These are phyloP conservation scores for Chaetodon trifasciatus DNA, from an alignment of 2,797 vertebrate genomes.

Conservation along the genomic window DNA sequence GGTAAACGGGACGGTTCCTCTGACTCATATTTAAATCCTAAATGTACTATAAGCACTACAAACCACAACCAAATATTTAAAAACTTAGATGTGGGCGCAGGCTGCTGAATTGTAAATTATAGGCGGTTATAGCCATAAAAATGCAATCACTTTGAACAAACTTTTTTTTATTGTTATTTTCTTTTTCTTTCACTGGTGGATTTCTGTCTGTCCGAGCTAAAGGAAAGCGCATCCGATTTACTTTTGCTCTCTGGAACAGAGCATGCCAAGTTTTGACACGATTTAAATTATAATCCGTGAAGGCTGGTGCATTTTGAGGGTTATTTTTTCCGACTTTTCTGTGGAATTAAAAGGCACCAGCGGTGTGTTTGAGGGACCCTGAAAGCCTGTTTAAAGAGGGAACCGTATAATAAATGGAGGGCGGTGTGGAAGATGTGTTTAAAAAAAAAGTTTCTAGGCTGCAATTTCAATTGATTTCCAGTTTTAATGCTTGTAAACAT, in stretches of 20 bases:
- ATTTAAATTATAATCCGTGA: constrained; percentile 70
- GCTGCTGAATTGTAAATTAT: constrained; percentile 86
- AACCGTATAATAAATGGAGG: constrained; percentile 53
- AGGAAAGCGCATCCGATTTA: constrained; percentile 53
- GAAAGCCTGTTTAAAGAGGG: constrained; percentile 52
- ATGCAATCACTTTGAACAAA: constrained; percentile 79
- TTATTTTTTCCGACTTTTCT: constrained; percentile 60
- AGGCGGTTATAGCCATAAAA: constrained; percentile 81
- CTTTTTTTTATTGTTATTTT: constrained; percentile 51
- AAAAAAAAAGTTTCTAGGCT: constrained; percentile 75
- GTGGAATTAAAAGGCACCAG: constrained; percentile 66
- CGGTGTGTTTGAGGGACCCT: constrained; percentile 60
- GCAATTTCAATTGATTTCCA: constrained; percentile 82
- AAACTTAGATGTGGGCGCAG: constrained; percentile 67
- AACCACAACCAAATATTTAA: constrained; percentile 84
- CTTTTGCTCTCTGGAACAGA: constrained; percentile 70
- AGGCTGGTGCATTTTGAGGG: constrained; percentile 67
- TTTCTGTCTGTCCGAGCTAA: constrained; percentile 63
- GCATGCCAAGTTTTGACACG: constrained; percentile 84
- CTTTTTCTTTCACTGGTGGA: constrained; percentile 58
- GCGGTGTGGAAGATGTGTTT: constrained; percentile 74
- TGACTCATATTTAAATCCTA: constrained; percentile 87
- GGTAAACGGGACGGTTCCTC: constrained; percentile 94
- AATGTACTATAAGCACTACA: constrained; percentile 62
- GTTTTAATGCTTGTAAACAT: constrained; percentile 89